Conservation (phyloP, 2,797 vertebrate genomes). For the Octomys mimax region DNA sequence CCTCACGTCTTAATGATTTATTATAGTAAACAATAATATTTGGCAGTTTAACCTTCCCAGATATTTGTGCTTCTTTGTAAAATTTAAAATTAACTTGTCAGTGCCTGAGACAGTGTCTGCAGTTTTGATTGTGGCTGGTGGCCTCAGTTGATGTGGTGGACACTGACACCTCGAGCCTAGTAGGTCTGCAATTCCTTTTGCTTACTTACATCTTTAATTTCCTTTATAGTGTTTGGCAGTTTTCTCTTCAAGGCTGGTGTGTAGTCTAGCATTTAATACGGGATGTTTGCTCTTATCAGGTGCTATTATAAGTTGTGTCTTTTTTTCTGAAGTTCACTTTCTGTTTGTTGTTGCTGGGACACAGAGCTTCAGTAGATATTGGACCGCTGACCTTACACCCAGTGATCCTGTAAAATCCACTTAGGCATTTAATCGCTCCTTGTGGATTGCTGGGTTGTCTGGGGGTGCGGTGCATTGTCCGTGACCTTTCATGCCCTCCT, state of each 20-base stretch:
- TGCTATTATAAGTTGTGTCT: background rate
- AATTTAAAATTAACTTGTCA: background rate
- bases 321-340: background rate
- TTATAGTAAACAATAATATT: background rate
- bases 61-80: background rate
- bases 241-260: background rate
- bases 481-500: background rate
- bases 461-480: fast-evolving
- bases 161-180: background rate
- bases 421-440: background rate
- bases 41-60: background rate
- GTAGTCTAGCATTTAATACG: background rate
- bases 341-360: background rate
- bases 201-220: background rate
- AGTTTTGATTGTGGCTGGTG: background rate
- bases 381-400: background rate
- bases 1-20: background rate
- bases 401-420: background rate
- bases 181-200: background rate
- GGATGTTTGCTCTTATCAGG: background rate
- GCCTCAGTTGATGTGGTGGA: background rate
- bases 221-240: fast-evolving
- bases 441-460: background rate
- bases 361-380: background rate
- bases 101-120: background rate